phyloP scores from a whole-genome alignment of 2,797 vertebrate species.

The Hylomyscus alleni region DNA sequence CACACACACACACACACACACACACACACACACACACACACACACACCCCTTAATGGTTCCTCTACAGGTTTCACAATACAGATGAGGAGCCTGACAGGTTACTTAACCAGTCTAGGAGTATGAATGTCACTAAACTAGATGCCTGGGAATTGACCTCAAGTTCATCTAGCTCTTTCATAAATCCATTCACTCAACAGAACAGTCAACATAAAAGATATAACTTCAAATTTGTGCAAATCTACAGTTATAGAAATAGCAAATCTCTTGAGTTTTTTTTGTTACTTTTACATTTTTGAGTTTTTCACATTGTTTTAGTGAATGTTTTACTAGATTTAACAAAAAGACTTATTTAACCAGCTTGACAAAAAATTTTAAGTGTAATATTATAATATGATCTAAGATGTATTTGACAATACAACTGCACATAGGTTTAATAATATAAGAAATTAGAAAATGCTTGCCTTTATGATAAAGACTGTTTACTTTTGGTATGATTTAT shows the following conservation, averaged over 20 bases:
- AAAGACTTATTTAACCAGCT: background rate
- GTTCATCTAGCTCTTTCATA: background rate
- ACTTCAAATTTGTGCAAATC: background rate
- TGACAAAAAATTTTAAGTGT: conserved; percentile 44
- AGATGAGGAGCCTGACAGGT: background rate
- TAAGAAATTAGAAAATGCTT: conserved; percentile 46
- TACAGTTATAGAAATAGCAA: background rate
- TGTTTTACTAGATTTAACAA: conserved; percentile 26
- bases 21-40: background rate
- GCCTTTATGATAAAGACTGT: background rate
- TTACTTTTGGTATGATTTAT: background rate
- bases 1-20: too few species aligned
- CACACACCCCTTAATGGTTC: background rate
- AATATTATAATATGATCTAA: conserved; percentile 40
- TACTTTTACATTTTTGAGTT: background rate
- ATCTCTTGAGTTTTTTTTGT: background rate
- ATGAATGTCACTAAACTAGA: background rate
- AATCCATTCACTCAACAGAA: background rate
- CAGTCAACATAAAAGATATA: background rate
- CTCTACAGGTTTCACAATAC: background rate
- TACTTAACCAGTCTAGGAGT: background rate
- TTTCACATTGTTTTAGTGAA: conserved; percentile 38
- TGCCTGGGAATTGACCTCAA: background rate
- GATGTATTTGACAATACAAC: conserved; percentile 47
- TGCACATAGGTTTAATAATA: conserved; percentile 35